phyloP scores from a whole-genome alignment of 1,140 invertebrate genomes.

The Macrosteles quadrilineatus region DNA sequence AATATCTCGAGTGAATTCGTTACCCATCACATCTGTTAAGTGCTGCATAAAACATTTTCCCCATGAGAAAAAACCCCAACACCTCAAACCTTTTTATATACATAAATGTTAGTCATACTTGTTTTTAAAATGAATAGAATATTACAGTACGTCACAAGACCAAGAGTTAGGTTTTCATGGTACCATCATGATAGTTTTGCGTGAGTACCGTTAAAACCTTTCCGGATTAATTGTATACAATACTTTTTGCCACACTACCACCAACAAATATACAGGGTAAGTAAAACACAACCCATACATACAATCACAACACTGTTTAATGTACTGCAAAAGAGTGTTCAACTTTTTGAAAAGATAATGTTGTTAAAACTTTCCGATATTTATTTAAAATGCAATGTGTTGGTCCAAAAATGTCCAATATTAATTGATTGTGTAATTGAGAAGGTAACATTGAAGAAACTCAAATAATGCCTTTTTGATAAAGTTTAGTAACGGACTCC shows the following conservation, averaged over 20 bases:
- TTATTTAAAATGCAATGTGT: too few species aligned
- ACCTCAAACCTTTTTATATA: background rate
- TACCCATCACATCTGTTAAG: conserved; percentile 13
- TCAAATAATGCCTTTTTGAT: background rate
- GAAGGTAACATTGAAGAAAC: background rate
- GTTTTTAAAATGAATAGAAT: background rate
- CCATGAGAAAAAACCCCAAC: background rate
- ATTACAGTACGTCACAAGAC: background rate
- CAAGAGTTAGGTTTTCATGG: background rate
- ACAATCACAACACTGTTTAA: too few species aligned
- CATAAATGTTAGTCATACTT: background rate
- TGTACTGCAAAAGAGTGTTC: too few species aligned
- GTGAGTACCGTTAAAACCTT: background rate
- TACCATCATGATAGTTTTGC: background rate
- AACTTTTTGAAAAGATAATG: too few species aligned
- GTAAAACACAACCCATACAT: too few species aligned
- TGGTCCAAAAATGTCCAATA: too few species aligned
- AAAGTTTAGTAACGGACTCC: background rate
- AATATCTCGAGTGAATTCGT: conserved; percentile 25
- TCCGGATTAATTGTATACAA: background rate
- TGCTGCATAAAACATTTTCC: conserved; percentile 9
- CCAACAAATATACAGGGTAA: too few species aligned
- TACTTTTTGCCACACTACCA: too few species aligned
- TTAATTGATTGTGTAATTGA: too few species aligned
- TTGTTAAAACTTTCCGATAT: too few species aligned